phyloP scores from a whole-genome alignment of 2,888 invertebrate species.

The Mimas tiliae region DNA sequence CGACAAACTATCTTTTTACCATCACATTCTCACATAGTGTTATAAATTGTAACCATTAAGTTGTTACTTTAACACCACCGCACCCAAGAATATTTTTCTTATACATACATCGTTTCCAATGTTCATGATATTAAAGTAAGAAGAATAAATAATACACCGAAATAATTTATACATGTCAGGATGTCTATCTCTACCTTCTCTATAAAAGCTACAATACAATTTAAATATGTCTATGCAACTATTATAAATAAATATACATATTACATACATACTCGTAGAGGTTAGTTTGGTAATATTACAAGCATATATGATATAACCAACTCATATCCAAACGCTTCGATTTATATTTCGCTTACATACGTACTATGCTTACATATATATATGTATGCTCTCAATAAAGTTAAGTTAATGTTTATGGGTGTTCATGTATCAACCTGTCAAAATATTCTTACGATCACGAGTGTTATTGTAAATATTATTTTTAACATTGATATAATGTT shows the following conservation, averaged over 20 bases:
- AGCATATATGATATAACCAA: conserved; percentile 1
- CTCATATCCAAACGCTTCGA: background rate
- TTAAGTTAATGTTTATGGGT: conserved; percentile 12
- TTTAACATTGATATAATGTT: conserved; percentile 33
- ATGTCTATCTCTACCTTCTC: background rate
- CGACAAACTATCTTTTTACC: conserved; percentile 19
- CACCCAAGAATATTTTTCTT: background rate
- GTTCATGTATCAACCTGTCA: conserved; percentile 29
- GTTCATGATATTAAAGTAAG: background rate
- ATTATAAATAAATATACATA: conserved; percentile 1
- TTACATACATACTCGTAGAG: background rate
- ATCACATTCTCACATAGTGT: no score
- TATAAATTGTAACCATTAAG: no score
- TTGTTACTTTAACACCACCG: background rate
- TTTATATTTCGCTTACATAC: conserved; percentile 6
- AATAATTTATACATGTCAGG: background rate
- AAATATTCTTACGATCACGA: conserved; percentile 34
- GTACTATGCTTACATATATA: background rate
- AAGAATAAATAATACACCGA: background rate
- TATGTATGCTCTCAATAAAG: background rate
- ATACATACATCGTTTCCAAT: background rate
- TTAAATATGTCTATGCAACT: background rate
- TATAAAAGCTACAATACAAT: conserved; percentile 2
- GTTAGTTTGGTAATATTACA: background rate
- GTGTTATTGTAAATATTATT: conserved; percentile 48